A percentile compares a stretch with the other conserved stretches of the same genome.
Conservation (phyloP, 2,888 invertebrate genomes). For the Sesia apiformis region DNA sequence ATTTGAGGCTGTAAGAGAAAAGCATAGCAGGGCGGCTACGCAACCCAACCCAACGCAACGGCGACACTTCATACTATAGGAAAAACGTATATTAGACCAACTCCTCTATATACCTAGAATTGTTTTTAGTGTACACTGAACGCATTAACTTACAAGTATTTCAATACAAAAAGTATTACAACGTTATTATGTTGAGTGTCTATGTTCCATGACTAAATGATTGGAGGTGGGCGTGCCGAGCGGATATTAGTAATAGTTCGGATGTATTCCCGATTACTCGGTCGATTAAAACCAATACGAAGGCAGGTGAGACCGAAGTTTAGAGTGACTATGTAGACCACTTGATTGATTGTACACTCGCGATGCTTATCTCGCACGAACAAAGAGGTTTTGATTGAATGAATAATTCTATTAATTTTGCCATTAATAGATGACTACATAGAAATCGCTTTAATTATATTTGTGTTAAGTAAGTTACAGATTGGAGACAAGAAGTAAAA, state of each 20-base stretch:
- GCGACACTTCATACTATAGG: no score
- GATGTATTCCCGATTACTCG: conserved; percentile 33
- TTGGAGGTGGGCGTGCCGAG: conserved; percentile 22
- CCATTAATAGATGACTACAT: neutral
- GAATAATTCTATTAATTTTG: conserved; percentile 28
- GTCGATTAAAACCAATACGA: conserved; percentile 22
- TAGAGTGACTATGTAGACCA: conserved; percentile 15
- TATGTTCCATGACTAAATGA: conserved; percentile 19
- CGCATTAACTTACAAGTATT: no score
- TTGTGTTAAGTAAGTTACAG: conserved; percentile 1
- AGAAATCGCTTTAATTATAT: neutral
- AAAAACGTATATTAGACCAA: no score
- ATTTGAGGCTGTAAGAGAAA: no score
- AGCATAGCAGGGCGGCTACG: no score
- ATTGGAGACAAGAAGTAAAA: conserved; percentile 10
- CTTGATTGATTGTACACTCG: conserved; percentile 39
- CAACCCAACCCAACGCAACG: no score
- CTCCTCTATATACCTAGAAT: no score
- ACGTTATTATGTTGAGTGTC: neutral
- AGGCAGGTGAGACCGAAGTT: conserved; percentile 26
- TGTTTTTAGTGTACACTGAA: no score
- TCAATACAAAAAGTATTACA: no score
- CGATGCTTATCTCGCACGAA: conserved; percentile 36
- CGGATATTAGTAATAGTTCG: conserved; percentile 31
- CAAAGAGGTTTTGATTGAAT: conserved; percentile 37